Evolutionary conservation across 2,888 invertebrate genomes (phyloP).

Genomic region (Apomyelois bistriatella): DNA sequence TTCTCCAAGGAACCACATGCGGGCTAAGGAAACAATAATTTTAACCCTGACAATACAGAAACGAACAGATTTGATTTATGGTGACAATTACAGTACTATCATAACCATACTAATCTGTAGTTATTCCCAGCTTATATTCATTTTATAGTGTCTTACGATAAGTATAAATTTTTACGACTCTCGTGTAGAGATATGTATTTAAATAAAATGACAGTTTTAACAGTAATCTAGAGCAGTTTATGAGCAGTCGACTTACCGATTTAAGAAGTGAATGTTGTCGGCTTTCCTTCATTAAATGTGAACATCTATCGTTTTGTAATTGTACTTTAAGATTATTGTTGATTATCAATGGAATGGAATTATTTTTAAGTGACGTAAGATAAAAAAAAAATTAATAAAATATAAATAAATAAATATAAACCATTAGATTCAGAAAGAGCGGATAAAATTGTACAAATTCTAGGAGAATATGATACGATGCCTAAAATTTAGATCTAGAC

Average conservation of each 20-base stretch:
- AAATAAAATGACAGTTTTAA: constrained; percentile 9
- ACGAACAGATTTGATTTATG: constrained; percentile 53
- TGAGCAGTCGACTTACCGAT: constrained; percentile 11
- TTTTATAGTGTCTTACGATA: constrained; percentile 8
- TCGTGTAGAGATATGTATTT: neutral
- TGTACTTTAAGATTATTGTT: no score
- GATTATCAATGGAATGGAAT: no score
- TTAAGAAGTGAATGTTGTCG: neutral
- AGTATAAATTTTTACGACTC: constrained; percentile 8
- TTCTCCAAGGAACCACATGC: constrained; percentile 38
- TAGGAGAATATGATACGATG: no score
- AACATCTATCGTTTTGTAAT: neutral
- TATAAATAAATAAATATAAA: no score
- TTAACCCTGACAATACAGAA: constrained; percentile 52
- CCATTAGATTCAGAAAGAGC: no score
- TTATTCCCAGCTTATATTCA: constrained; percentile 6
- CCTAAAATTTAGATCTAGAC: no score
- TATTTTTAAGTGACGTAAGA: no score
- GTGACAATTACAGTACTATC: constrained; percentile 37
- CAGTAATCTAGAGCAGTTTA: constrained; percentile 10
- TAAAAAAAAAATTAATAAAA: no score
- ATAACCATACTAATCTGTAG: constrained; percentile 23
- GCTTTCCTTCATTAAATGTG: neutral
- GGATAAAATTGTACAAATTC: no score
- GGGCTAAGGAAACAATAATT: constrained; percentile 68